phyloP scores from a whole-genome alignment of 2,888 invertebrate species.

The Yponomeuta cagnagella region DNA sequence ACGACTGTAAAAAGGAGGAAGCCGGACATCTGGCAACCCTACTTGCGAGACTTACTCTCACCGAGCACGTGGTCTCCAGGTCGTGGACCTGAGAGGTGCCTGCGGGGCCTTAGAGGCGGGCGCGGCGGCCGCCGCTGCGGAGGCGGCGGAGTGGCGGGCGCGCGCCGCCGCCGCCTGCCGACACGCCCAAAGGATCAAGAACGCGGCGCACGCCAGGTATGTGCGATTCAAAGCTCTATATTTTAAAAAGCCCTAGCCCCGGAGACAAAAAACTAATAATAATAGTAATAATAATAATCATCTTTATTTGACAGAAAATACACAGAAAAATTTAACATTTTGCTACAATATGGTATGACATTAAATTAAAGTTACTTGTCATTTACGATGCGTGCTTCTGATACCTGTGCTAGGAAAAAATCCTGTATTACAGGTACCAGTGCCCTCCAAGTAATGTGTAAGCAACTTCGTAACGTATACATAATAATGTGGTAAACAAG shows the following conservation, averaged over 20 bases:
- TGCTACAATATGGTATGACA: no score
- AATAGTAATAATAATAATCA: no score
- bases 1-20: background rate
- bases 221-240: background rate
- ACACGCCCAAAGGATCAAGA: constrained; percentile 78
- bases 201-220: constrained; percentile 72
- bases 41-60: background rate
- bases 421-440: no score
- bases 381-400: no score
- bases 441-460: no score
- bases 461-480: no score
- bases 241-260: background rate
- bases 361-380: no score
- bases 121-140: constrained; percentile 80
- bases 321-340: no score
- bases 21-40: background rate
- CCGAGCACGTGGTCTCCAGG: constrained; percentile 33
- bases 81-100: constrained; percentile 83
- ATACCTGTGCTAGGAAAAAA: no score
- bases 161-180: constrained; percentile 81
- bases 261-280: no score
- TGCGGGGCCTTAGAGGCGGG: constrained; percentile 86
- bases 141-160: constrained; percentile 82
- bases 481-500: no score
- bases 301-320: no score